Conservation (phyloP, 1,140 invertebrate genomes). For the Eufriesea mexicana region DNA sequence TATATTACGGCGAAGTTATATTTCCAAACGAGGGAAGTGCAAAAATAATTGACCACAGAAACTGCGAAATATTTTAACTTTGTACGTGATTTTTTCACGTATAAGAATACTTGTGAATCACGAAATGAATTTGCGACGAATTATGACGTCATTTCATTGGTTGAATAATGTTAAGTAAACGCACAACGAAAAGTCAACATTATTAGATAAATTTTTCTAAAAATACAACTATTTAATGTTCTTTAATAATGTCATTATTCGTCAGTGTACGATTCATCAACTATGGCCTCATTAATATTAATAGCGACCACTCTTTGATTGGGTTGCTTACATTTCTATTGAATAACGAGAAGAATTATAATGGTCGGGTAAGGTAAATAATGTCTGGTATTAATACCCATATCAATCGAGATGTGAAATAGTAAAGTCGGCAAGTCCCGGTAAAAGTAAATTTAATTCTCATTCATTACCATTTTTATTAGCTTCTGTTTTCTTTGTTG, state of each 20-base stretch:
- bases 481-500: not conserved
- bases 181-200: not conserved
- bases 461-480: slow-evolving; percentile 25
- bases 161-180: not conserved
- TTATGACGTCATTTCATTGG: not conserved
- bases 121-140: not conserved
- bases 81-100: not conserved
- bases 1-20: too few species aligned
- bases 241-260: not conserved
- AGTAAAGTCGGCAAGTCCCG: not conserved
- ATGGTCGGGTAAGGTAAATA: not conserved
- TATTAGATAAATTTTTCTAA: not conserved
- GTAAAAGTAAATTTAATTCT: slow-evolving; percentile 31
- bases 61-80: not conserved
- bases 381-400: not conserved
- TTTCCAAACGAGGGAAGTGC: not conserved
- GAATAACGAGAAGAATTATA: not conserved
- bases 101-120: not conserved
- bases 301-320: slow-evolving; percentile 20
- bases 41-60: not conserved
- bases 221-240: not conserved
- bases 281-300: slow-evolving; percentile 4
- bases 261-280: slow-evolving; percentile 2
- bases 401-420: not conserved
- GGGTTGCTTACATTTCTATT: not conserved